Evolutionary conservation across 92 coral and sea anemone genomes (phyloP).

Genomic region (Parazoanthus darwini): DNA sequence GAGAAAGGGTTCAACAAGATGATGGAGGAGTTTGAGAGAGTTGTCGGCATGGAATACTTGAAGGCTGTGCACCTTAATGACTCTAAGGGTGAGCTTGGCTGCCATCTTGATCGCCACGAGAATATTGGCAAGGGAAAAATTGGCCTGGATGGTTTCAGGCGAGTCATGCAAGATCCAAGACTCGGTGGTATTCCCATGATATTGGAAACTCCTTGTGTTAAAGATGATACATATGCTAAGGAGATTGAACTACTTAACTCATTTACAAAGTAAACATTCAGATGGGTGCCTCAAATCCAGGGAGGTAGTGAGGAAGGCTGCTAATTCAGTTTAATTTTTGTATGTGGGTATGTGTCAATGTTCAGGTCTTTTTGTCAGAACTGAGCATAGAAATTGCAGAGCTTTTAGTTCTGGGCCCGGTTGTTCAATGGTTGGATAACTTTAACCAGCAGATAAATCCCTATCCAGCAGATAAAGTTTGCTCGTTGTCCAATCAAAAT

Average conservation of each 20-base stretch:
- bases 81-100: conserved; percentile 90
- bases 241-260: conserved; percentile 81
- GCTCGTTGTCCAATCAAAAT: too few species aligned
- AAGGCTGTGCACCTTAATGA: conserved; percentile 89
- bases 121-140: conserved; percentile 94
- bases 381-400: too few species aligned
- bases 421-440: too few species aligned
- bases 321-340: not conserved
- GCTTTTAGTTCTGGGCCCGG: too few species aligned
- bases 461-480: too few species aligned
- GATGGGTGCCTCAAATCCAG: not conserved
- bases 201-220: conserved; percentile 82
- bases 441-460: too few species aligned
- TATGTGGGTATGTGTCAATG: not conserved
- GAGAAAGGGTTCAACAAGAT: conserved; percentile 66
- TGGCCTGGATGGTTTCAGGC: conserved; percentile 73
- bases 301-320: not conserved
- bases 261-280: conserved; percentile 44
- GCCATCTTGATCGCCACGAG: conserved; percentile 94
- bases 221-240: conserved; percentile 70
- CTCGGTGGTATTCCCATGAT: conserved; percentile 90
- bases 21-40: conserved; percentile 78
- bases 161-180: conserved; percentile 79
- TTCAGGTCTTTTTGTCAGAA: not conserved
- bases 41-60: conserved; percentile 75